These are phyloP conservation scores for Octodon degus DNA, from an alignment of 2,113 vertebrate genomes.

Conservation along the genomic window DNA sequence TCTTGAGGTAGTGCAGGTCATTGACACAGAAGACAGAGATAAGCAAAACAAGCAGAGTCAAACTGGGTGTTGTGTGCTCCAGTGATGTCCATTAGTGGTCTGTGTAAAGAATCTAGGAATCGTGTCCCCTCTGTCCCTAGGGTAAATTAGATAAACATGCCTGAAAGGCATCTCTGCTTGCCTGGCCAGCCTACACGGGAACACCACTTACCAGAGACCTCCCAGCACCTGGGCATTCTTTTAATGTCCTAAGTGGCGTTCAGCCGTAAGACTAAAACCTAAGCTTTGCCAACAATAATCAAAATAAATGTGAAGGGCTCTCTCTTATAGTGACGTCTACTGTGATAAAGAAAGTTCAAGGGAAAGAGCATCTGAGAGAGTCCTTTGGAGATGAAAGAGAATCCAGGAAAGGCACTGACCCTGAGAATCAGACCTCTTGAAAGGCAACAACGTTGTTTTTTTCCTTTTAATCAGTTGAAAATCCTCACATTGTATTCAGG, in stretches of 20 bases:
- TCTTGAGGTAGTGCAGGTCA: neutral
- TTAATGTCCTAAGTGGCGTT: neutral
- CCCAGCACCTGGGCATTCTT: neutral
- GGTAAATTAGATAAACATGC: neutral
- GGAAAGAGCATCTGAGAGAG: neutral
- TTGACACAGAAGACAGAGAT: neutral
- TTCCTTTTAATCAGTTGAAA: slow-evolving; percentile 27
- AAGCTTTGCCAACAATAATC: slow-evolving; percentile 48
- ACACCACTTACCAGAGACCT: neutral
- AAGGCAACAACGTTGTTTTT: neutral
- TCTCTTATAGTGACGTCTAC: neutral
- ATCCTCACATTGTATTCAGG: neutral
- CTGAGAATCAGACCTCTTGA: neutral
- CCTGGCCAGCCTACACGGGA: neutral
- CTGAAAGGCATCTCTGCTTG: neutral
- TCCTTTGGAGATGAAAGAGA: slow-evolving; percentile 55
- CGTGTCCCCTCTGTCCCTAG: neutral
- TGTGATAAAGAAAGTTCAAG: slow-evolving; percentile 62
- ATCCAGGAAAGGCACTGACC: neutral
- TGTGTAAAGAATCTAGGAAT: neutral
- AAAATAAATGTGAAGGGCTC: slow-evolving; percentile 65
- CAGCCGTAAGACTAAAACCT: neutral
- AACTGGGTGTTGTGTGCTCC: neutral
- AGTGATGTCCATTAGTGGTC: too few species aligned
- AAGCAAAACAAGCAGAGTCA: neutral